Evolutionary conservation across 2,113 vertebrate species (phyloP).

Genomic region (Syrmaticus mikado): DNA sequence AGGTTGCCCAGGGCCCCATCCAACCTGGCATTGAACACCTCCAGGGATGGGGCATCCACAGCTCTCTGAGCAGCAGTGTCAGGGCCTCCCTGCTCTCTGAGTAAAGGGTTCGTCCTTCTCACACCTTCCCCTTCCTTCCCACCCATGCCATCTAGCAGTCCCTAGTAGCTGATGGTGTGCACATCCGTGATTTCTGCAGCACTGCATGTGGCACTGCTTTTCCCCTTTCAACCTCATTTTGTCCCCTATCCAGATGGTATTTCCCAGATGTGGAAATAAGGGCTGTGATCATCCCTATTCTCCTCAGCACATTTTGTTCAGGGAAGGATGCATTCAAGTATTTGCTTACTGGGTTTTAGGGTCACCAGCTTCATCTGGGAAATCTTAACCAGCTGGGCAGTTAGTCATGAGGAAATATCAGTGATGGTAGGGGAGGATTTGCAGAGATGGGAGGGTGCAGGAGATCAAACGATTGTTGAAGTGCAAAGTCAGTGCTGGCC

Average conservation of each 20-base stretch:
- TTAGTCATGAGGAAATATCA: background rate
- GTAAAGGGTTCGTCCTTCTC: background rate
- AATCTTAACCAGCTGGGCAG: background rate
- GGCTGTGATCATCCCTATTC: background rate
- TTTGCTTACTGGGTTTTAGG: background rate
- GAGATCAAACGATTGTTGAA: background rate
- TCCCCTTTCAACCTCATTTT: background rate
- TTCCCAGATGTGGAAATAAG: background rate
- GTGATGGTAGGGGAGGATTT: background rate
- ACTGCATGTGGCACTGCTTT: fast-evolving
- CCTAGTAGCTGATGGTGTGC: background rate
- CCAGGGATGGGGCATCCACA: background rate
- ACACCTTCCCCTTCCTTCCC: background rate
- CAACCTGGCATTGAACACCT: background rate
- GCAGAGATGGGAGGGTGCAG: background rate
- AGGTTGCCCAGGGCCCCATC: background rate
- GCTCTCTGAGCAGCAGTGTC: background rate
- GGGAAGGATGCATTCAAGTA: background rate
- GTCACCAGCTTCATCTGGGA: background rate
- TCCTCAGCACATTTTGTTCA: background rate
- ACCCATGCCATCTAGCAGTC: background rate
- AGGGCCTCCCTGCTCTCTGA: background rate
- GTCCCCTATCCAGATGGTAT: background rate
- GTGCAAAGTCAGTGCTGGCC: background rate
- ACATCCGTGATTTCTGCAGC: background rate